Conservation (phyloP, 1,140 invertebrate species). For the Atta colombica region DNA sequence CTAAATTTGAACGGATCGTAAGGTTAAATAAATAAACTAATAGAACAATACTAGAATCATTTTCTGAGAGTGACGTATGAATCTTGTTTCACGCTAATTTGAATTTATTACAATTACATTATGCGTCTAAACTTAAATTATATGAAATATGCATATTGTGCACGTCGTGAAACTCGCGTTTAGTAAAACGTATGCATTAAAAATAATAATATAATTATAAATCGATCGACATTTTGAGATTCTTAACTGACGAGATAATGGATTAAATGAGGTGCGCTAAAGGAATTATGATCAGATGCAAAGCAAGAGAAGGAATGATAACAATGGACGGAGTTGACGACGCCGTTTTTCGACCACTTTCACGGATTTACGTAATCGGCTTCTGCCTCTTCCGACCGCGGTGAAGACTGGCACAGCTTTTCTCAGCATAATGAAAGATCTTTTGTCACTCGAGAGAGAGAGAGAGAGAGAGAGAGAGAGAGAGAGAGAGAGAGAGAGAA, state of each 20-base stretch:
- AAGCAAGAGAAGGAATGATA: conserved; percentile 39
- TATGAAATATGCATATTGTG: too few species aligned
- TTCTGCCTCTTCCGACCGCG: conserved; percentile 32
- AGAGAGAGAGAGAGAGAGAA: neutral
- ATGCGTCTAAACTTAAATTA: neutral
- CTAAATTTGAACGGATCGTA: too few species aligned
- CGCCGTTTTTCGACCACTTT: conserved; percentile 56
- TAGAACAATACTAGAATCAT: neutral
- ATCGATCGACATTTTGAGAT: neutral
- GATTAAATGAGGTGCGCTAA: conserved; percentile 42
- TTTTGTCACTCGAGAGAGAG: conserved; percentile 24
- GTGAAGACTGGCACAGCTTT: conserved; percentile 7
- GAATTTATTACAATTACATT: conserved; percentile 9
- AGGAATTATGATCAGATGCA: conserved; percentile 55
- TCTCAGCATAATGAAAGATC: conserved; percentile 43
- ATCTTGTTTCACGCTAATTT: neutral
- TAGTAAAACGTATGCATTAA: too few species aligned
- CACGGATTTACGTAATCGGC: conserved; percentile 63
- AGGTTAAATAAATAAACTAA: neutral
- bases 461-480: neutral
- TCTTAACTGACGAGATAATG: conserved; percentile 17
- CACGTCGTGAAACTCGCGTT: neutral
- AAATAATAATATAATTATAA: neutral
- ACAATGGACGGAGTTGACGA: conserved; percentile 56
- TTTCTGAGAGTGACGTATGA: neutral